Evolutionary conservation across 2,888 invertebrate species (phyloP).

Genomic region (Monopis laevigella): DNA sequence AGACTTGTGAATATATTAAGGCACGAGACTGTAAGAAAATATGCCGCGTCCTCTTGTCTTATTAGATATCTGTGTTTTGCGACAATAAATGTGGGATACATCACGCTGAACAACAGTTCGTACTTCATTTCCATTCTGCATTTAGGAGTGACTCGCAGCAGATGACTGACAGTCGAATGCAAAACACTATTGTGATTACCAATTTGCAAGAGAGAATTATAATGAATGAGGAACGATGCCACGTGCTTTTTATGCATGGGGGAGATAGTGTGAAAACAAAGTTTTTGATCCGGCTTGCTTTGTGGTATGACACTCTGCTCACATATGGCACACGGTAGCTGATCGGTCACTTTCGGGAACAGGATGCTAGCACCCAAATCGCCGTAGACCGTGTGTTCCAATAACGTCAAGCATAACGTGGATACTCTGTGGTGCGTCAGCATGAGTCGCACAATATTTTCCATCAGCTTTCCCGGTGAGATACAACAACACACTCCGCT

Average conservation of each 20-base stretch:
- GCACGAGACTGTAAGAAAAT: slow-evolving; percentile 68
- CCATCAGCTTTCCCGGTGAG: slow-evolving; percentile 58
- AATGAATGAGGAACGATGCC: slow-evolving; percentile 69
- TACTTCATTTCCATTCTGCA: slow-evolving; percentile 63
- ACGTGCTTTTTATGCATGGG: slow-evolving; percentile 42
- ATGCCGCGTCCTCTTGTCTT: slow-evolving; percentile 52
- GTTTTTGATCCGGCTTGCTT: slow-evolving; percentile 21
- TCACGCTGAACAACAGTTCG: slow-evolving; percentile 67
- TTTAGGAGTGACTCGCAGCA: slow-evolving; percentile 65
- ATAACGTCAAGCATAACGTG: slow-evolving; percentile 50
- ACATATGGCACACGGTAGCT: slow-evolving; percentile 51
- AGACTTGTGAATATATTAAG: slow-evolving; percentile 68
- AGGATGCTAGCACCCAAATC: slow-evolving; percentile 64
- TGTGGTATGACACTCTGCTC: slow-evolving; percentile 24
- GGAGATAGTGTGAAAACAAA: slow-evolving; percentile 36
- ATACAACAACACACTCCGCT: slow-evolving; percentile 73
- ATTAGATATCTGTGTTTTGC: slow-evolving; percentile 59
- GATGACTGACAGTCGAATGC: slow-evolving; percentile 66
- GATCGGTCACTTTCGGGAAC: slow-evolving; percentile 39
- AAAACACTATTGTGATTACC: slow-evolving; percentile 61
- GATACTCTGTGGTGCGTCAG: slow-evolving; percentile 43
- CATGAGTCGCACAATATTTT: slow-evolving; percentile 57
- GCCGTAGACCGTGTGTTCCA: slow-evolving; percentile 68
- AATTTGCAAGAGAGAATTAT: slow-evolving; percentile 62
- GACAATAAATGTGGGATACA: slow-evolving; percentile 69